Evolutionary conservation across 2,797 vertebrate species (phyloP).

Genomic region (Aldrovandia affinis): DNA sequence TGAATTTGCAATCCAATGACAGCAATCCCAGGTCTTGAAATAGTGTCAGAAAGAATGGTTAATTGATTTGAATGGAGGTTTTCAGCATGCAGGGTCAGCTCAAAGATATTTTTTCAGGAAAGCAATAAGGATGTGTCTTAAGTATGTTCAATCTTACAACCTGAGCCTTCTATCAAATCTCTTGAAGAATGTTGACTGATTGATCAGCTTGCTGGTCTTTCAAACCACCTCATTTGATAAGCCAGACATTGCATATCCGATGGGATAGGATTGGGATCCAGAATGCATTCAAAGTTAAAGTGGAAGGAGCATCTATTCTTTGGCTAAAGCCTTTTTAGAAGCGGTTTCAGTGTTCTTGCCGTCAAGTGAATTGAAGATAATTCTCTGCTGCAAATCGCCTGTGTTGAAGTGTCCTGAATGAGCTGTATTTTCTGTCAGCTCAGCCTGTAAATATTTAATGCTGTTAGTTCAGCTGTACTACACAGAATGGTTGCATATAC

Average conservation of each 20-base stretch:
- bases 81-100: neutral
- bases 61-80: neutral
- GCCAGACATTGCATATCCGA: neutral
- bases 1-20: neutral
- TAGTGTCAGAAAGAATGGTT: neutral
- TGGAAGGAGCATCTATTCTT: neutral
- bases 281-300: neutral
- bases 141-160: neutral
- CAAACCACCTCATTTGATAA: neutral
- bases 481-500: neutral
- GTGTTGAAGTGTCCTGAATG: conserved; percentile 5
- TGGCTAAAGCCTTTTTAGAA: neutral
- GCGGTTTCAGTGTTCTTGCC: neutral
- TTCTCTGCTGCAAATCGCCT: neutral
- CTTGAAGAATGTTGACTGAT: neutral
- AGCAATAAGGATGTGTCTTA: neutral
- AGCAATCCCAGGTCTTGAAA: neutral
- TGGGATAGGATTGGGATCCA: neutral
- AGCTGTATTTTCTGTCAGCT: conserved; percentile 17
- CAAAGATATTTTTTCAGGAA: neutral
- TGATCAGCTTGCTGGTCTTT: neutral
- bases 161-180: neutral
- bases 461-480: conserved; percentile 4
- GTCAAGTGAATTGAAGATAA: conserved; percentile 2
- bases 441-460: conserved; percentile 18